Base-by-base conservation (phyloP, 2,797 vertebrate genomes). In the Brachyalestes nurse region DNA sequence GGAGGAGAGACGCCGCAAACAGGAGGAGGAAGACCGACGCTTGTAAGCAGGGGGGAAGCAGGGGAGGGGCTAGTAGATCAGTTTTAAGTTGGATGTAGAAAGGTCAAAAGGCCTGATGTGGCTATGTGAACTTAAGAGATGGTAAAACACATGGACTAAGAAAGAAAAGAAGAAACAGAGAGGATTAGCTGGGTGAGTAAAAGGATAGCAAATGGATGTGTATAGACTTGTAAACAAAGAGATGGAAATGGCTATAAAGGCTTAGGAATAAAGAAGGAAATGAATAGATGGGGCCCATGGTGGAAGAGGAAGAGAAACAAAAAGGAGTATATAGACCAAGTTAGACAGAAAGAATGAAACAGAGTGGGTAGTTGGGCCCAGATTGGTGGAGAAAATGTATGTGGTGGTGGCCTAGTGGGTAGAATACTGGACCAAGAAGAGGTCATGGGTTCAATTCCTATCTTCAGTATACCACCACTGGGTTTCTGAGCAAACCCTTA, bases 1-100 rank as follows among this genome's bases (percentile, higher is more conserved):
- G 80, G 97, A 98, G 28, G 96, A 99, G 60, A 86, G 81, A 16
- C 91, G 84, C 0, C 94, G 96, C 67, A 92, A 88, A 75, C 96
- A 96, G 91, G 97, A 97, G 19, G 96, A 96, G 74, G 95, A 96
- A 3, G 97, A 99, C 0, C 90, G 97, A 57, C 89, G 92, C 0
- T 89, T 96, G 98, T 99, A 84, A 97, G 96, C 93, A 40, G 69
- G 1, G 5, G 6, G 8, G 13, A 34, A 34, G 34, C 34, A 34
- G 4, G 17, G 42, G 7, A 6, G 4, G 60, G 60, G 21, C n/a
- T 13, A 13, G 14, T 28, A 1, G 12, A 28, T 34, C 8, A 2
- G n/a, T 60, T n/a, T 13, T 8, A 1, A 8, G 12, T 61, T 47
- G 45, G 45, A 12, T 47, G 45, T 8, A 47, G 58, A 21, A 61